A percentile compares a stretch with the other conserved stretches of the same genome.
Conservation (phyloP, 2,888 invertebrate genomes). For the Slavum lentiscoides region DNA sequence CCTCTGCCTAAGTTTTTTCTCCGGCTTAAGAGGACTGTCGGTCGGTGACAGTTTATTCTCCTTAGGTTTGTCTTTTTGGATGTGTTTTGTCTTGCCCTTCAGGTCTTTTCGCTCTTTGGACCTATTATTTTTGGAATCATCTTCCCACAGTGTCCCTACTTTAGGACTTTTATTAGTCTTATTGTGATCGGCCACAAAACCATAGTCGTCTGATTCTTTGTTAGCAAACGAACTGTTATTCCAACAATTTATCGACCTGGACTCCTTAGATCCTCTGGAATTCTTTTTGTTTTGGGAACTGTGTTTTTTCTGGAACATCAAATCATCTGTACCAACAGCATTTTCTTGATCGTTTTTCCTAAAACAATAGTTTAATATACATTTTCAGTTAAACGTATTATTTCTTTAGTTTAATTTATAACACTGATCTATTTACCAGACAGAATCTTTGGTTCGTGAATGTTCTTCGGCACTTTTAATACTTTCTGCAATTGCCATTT, state of each 20-base stretch:
- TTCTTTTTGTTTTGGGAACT: slow-evolving; percentile 51
- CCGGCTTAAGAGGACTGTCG: slow-evolving; percentile 48
- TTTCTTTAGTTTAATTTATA: neutral
- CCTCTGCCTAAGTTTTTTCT: slow-evolving; percentile 48
- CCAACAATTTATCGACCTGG: slow-evolving; percentile 47
- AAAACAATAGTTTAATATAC: neutral
- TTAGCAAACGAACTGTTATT: slow-evolving; percentile 50
- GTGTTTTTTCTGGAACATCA: slow-evolving; percentile 46
- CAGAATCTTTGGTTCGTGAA: slow-evolving; percentile 45
- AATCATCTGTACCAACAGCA: slow-evolving; percentile 28
- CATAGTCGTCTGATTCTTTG: slow-evolving; percentile 48
- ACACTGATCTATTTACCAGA: slow-evolving; percentile 18
- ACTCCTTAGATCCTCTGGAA: slow-evolving; percentile 42
- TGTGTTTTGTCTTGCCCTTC: slow-evolving; percentile 48
- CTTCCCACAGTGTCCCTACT: slow-evolving; percentile 41
- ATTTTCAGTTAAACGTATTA: neutral
- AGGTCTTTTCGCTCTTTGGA: slow-evolving; percentile 47
- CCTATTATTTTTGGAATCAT: slow-evolving; percentile 47
- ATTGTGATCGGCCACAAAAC: slow-evolving; percentile 39
- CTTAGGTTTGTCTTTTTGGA: slow-evolving; percentile 50
- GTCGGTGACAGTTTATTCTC: slow-evolving; percentile 43
- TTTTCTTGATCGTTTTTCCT: slow-evolving; percentile 50
- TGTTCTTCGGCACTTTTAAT: slow-evolving; percentile 53
- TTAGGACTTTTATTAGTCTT: slow-evolving; percentile 47
- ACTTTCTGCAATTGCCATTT: slow-evolving; percentile 53